Conservation (phyloP, 2,113 vertebrate species). For the Ornithorhynchus anatinus region DNA sequence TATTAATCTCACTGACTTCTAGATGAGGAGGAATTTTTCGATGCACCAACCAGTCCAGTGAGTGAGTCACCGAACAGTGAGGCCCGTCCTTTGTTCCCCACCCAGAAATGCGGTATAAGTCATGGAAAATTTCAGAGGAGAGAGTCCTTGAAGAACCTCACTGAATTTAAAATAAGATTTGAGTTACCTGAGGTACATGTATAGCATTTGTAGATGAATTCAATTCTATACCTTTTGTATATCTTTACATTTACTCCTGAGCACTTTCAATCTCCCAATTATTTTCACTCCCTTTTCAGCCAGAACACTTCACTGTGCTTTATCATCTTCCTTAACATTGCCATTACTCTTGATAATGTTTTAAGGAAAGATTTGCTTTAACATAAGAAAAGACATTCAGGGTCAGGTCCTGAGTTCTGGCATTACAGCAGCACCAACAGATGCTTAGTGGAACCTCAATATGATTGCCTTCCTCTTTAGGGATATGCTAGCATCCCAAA, state of each 20-base stretch:
- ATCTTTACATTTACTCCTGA: background rate
- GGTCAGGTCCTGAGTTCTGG: too few species aligned
- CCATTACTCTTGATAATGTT: background rate
- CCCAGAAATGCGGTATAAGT: constrained; percentile 46
- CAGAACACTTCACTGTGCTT: background rate
- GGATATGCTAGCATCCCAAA: too few species aligned
- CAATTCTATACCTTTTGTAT: background rate
- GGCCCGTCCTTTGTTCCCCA: constrained; percentile 60
- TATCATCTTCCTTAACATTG: background rate
- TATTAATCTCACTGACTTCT: constrained; percentile 51
- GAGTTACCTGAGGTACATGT: constrained; percentile 87
- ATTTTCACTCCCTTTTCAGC: background rate
- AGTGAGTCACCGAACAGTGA: constrained; percentile 80
- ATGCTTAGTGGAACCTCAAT: too few species aligned
- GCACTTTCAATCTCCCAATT: background rate
- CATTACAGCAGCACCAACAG: too few species aligned
- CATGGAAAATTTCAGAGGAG: constrained; percentile 68
- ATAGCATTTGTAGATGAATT: background rate
- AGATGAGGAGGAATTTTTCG: constrained; percentile 94
- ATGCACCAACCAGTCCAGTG: constrained; percentile 89
- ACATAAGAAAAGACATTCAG: too few species aligned
- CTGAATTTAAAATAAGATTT: constrained; percentile 82
- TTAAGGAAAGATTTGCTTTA: too few species aligned
- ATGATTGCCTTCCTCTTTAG: too few species aligned
- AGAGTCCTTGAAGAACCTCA: constrained; percentile 87